Base-by-base conservation (phyloP, 2,888 invertebrate species). In the Cheilosia soror region DNA sequence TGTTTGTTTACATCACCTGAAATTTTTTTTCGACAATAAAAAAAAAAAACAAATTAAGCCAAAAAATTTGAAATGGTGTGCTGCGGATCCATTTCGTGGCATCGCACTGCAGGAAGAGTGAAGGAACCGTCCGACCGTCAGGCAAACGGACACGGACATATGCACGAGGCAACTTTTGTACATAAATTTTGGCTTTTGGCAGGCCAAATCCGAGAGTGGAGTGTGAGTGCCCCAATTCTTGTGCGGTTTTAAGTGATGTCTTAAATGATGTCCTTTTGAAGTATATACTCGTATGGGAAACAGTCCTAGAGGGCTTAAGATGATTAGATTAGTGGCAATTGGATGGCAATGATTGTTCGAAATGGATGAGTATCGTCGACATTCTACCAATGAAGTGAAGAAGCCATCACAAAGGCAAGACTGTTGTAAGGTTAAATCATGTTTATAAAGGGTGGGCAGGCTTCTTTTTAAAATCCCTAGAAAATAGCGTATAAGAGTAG, bases 1-100 rank as follows among this genome's bases (percentile, higher is more conserved):
- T 85, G 85, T 85, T 85, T 85, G 85, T 85, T 85, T 85, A 85
- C 80, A 77, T 85, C 80, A 77, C 49, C 71, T 71, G 63, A 75
- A 75, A 55, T 42, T 40, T 31, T 55, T 57, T 42, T 60, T 42
- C 25, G 33, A 9, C 4, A 29, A 53, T 7, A 33, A 53, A n/a
- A 13, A 71, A 58, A 33, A 15, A 15, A 37, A 37, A 11, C 7
- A 47, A 62, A 6, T 20, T 33, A 42, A 42, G n/a, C 15, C 15
- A n/a, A 15, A 47, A 5, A 7, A 15, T 47, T 47, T 47, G 44
- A 15, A n/a, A 47, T 47, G 47, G 47, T 20, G 20, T 25, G 40
- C 42, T 31, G 15, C 31, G 51, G 65, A 58, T 65, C n/a, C 57
- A 27, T 72, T 75, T 81, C 60, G 60, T 44, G 42, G 63, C 40